Evolutionary conservation across 2,888 invertebrate genomes (phyloP), one percentile per base, ranked within the genome.

Genomic region (Watsonalla binaria): DNA sequence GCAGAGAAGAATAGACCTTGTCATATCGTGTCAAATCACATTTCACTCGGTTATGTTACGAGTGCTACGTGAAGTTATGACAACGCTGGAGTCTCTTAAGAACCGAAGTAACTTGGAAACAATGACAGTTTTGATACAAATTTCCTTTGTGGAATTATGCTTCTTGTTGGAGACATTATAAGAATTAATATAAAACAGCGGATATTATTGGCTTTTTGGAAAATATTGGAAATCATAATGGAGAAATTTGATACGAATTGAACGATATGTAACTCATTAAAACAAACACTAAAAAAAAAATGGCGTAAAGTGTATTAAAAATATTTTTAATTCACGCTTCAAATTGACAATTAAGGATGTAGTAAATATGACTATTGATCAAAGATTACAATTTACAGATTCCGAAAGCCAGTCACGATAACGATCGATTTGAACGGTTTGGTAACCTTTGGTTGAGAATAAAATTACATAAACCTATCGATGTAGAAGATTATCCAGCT

Each of bases 121-220:
- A 82, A 82, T 80, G 76, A 70, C 65, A 66, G 78, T 78, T 81
- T 74, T 80, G 82, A 78, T 82, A 82, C 77, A 79, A 82, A 82
- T 83, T 82, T 82, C 80, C 80, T 80, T 77, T 76, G 74, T 70
- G 66, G 66, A 73, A 72, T n/a, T n/a, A 66, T 65, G 69, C 59
- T 70, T 78, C 75, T 78, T 80, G 72, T 78, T 73, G 63, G 75
- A 73, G 70, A 65, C 62, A 68, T 74, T 68, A 60, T 66, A 62
- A 65, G 64, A 61, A 57, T 52, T 58, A 51, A 52, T 58, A 59
- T 61, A 62, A 62, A 57, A 55, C 59, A 53, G 53, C 60, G 68
- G 70, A 68, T 62, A 65, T 72, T 64, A 63, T 63, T 58, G 61
- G 56, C 35, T 50, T 24, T 24, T 24, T 24, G 24, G 24, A 1